Conservation (phyloP, 2,888 invertebrate species). For the Ectemnius lituratus region DNA sequence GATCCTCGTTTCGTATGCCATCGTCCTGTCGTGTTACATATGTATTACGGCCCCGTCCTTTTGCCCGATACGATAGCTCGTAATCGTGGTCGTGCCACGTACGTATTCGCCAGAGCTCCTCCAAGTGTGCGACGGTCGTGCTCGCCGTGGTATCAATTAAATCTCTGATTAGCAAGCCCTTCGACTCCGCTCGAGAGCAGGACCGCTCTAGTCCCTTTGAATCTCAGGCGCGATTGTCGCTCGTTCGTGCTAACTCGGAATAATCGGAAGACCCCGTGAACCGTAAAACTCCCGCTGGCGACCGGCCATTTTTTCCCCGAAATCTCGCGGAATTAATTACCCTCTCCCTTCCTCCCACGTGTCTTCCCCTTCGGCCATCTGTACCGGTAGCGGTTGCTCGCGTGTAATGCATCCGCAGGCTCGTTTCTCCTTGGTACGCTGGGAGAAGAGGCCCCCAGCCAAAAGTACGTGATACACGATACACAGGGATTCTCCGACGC, state of each 20-base stretch:
- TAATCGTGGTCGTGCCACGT: slow-evolving; percentile 30
- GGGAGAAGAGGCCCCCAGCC: too few species aligned
- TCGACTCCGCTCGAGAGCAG: slow-evolving; percentile 55
- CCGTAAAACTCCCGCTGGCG: neutral
- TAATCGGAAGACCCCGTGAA: slow-evolving; percentile 44
- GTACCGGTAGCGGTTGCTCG: too few species aligned
- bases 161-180: slow-evolving; percentile 73
- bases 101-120: slow-evolving; percentile 15
- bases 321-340: neutral
- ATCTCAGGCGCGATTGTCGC: slow-evolving; percentile 63
- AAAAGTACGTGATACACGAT: too few species aligned
- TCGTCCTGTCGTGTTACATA: slow-evolving; percentile 70
- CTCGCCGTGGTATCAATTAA: slow-evolving; percentile 72
- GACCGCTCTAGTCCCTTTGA: slow-evolving; percentile 62
- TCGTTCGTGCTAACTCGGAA: slow-evolving; percentile 57
- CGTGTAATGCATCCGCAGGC: too few species aligned
- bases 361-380: too few species aligned
- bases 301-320: neutral
- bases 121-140: slow-evolving; percentile 63
- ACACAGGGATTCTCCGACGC: too few species aligned
- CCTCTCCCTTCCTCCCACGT: neutral
- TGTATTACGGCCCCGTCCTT: slow-evolving; percentile 71
- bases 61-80: slow-evolving; percentile 53
- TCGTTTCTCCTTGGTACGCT: too few species aligned
- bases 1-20: slow-evolving; percentile 55